These are phyloP conservation scores for Holacanthus passer DNA, from an alignment of 2,113 vertebrate genomes.

Conservation along the genomic window DNA sequence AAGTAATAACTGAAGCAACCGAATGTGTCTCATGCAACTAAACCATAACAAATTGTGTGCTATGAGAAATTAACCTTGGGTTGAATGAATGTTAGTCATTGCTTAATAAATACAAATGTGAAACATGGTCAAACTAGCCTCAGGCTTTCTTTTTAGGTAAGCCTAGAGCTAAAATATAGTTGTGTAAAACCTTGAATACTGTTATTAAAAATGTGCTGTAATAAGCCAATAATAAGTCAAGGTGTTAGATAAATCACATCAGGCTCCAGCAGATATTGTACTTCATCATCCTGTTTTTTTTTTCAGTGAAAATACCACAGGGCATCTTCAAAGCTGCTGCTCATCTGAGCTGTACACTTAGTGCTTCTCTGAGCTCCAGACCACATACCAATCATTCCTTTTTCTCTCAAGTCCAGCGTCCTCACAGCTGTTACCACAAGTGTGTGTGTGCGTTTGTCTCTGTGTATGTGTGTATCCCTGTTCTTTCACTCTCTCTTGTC, in stretches of 20 bases:
- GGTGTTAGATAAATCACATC: not conserved
- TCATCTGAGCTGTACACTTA: constrained; percentile 15
- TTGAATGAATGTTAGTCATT: not conserved
- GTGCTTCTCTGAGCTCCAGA: constrained; percentile 9
- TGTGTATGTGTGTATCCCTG: constrained; percentile 27
- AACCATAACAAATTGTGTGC: not conserved
- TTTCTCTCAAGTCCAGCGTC: constrained; percentile 17
- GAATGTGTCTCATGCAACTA: not conserved
- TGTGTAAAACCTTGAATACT: not conserved
- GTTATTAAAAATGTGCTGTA: not conserved
- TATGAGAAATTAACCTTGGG: not conserved
- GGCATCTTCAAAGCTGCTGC: constrained; percentile 14
- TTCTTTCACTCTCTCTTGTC: constrained; percentile 63
- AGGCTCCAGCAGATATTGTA: not conserved
- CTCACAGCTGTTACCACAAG: constrained; percentile 46
- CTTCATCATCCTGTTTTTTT: not conserved
- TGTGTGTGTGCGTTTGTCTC: constrained; percentile 21
- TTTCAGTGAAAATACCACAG: not conserved
- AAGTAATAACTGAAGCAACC: not conserved
- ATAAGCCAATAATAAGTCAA: not conserved
- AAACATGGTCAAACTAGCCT: not conserved
- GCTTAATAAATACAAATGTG: not conserved
- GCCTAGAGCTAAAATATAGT: not conserved
- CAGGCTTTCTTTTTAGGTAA: not conserved
- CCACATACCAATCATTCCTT: constrained; percentile 63